phyloP scores from a whole-genome alignment of 2,797 vertebrate genomes.

The Erpetoichthys calabaricus region DNA sequence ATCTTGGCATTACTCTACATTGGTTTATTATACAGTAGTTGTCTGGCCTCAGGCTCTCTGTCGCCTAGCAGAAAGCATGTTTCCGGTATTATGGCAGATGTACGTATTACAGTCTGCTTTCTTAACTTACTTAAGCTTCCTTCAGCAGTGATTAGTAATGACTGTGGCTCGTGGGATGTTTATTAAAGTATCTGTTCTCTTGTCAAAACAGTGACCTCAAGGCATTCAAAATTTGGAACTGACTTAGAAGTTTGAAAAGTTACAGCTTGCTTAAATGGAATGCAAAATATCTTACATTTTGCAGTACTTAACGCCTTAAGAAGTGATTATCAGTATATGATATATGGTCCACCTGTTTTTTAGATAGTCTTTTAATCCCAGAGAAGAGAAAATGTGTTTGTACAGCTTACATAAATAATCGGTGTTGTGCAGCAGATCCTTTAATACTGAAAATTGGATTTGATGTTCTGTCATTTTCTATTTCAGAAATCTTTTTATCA shows the following conservation, averaged over 20 bases:
- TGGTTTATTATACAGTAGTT: not conserved
- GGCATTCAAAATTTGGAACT: not conserved
- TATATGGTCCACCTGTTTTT: too few species aligned
- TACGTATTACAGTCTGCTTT: not conserved
- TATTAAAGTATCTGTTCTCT: not conserved
- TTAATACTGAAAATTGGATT: too few species aligned
- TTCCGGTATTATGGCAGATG: not conserved
- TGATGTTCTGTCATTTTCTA: too few species aligned
- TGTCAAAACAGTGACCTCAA: not conserved
- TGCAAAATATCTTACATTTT: too few species aligned
- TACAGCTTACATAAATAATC: too few species aligned
- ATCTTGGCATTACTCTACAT: not conserved
- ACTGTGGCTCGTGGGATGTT: not conserved
- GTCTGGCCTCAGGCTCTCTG: not conserved
- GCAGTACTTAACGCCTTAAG: too few species aligned
- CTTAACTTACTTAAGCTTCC: not conserved
- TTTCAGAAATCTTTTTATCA: too few species aligned
- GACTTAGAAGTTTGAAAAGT: not conserved
- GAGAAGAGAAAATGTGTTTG: too few species aligned
- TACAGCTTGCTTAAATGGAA: too few species aligned
- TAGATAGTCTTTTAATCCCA: too few species aligned
- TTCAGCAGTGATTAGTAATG: not conserved
- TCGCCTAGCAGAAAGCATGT: not conserved
- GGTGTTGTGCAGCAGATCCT: too few species aligned
- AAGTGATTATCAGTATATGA: too few species aligned